These are phyloP conservation scores for Perca schrenkii DNA, from an alignment of 2,113 vertebrate species.

Conservation along the genomic window DNA sequence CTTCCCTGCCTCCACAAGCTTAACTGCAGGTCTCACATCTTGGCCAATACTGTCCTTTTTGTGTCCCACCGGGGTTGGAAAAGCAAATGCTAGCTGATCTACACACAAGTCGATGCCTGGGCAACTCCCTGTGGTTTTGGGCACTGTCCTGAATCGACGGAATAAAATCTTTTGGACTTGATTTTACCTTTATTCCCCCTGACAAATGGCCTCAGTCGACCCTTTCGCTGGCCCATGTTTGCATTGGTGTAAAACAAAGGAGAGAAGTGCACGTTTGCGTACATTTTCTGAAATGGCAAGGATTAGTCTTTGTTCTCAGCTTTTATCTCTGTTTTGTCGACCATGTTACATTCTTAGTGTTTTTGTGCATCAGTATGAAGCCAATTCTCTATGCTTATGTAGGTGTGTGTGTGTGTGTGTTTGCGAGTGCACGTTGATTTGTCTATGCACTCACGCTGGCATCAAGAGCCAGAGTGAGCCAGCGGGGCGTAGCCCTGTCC, in stretches of 20 bases:
- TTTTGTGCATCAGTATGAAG: constrained; percentile 10
- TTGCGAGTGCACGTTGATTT: constrained; percentile 9
- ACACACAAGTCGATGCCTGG: constrained; percentile 45
- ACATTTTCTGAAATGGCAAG: not conserved
- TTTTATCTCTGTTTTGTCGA: not conserved
- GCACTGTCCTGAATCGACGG: constrained; percentile 53
- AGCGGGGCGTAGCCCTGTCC: constrained; percentile 62
- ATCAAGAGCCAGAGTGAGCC: constrained; percentile 47
- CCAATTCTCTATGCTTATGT: not conserved
- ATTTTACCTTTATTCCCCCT: constrained; percentile 47
- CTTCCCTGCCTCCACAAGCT: constrained; percentile 44
- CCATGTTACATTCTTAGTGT: not conserved
- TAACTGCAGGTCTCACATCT: constrained; percentile 53
- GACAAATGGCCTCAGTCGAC: constrained; percentile 31
- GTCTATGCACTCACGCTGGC: constrained; percentile 21
- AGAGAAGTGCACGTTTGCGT: constrained; percentile 2
- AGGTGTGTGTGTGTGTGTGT: constrained; percentile 10
- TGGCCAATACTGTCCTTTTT: constrained; percentile 38
- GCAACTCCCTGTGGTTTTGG: constrained; percentile 39
- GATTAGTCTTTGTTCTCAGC: not conserved
- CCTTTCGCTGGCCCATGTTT: not conserved
- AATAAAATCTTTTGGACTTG: constrained; percentile 45
- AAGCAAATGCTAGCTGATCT: constrained; percentile 58
- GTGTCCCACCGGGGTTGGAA: constrained; percentile 54
- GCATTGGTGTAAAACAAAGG: constrained; percentile 3